Evolutionary conservation across 1,140 invertebrate genomes (phyloP), one percentile per base, ranked within the genome.

Genomic region (Hyles vespertilio): DNA sequence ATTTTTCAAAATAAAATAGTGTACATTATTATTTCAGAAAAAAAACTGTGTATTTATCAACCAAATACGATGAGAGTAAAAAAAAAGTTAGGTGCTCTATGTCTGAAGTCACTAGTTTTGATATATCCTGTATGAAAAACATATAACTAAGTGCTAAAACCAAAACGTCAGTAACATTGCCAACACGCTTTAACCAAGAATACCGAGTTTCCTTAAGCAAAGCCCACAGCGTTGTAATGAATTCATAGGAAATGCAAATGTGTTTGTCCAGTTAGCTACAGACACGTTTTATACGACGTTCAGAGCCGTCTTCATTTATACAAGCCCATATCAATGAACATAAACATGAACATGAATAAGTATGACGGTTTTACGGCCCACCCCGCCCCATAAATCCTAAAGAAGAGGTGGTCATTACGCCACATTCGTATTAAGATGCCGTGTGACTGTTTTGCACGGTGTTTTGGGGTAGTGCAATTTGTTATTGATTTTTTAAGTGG

Each of bases 261-360:
- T 44, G 51, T 56, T 32, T 33, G 57, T 56, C 57, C 47, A 44
- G 53, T 56, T 47, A 58, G 52, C 50, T 57, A 32, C 54, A 61
- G 59, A 62, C 58, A 54, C 61, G 54, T 67, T 68, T 66, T 57
- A 65, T 60, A 51, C 48, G 52, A 32, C 52, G 61, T 57, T 63
- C 60, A 57, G 43, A 64, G 56, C 59, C 58, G 55, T 67, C 56
- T 65, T 62, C 70, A 52, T 72, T 75, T 73, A 72, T 71, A 67
- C 52, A 65, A 63, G 62, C 63, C 65, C 65, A 70, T 70, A 76
- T 72, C 67, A 70, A 77, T 72, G 71, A 74, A 53, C 62, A 64
- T 77, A 77, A 77, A 77, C 61, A 72, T 68, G 64, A 66, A 65
- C 63, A 70, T 72, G 69, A 72, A 72, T 77, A 72, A 72, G 69